Base-by-base conservation (phyloP, 1,140 invertebrate genomes). In the Kradibia gibbosae region DNA sequence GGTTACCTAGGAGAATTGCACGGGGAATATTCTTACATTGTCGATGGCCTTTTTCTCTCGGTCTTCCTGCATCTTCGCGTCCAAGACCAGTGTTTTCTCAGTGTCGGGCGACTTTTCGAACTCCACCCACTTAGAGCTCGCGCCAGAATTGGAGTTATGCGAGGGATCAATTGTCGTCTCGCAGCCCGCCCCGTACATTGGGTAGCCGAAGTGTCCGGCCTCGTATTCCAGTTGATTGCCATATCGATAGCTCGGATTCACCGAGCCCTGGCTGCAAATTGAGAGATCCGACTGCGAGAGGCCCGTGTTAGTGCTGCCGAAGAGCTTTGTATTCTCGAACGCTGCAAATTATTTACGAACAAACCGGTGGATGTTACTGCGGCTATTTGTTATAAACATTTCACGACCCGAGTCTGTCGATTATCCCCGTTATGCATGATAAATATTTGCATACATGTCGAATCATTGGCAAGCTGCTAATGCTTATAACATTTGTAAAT, bases 221-320 rank as follows among this genome's bases (percentile, higher is more conserved):
- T 95, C 94, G 86, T 96, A 96, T n/a, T 95, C 93, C 82, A 95
- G 89, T 88, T 96, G 95, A 86, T 94, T 95, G 62, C 95, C 94
- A 85, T 96, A 96, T 57, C 94, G 93, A 85, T 96, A 96, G 82
- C 94, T 94, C 17, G 93, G 93, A 87, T 95, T 95, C 57, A 93
- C 93, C 25, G 94, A 94, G 15, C 91, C 93, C 42, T 93, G 93
- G 10, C 94, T 95, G 7, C 94, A 94, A 85, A 95, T 93, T 78
- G 95, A 96, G 0, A 95, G 91, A 84, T 95, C 95, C 2, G 95
- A 96, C 85, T 96, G 95, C 15, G 95, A 95, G 7, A 96, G 90
- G 1, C 95, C 95, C 0, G 95, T 95, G 79, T 94, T 94, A 8
- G 92, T 92, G 78, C 92, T 89, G 0, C 92, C 90, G 75, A 90